These are phyloP conservation scores for Ictalurus furcatus DNA, from an alignment of 2,113 vertebrate genomes.

Conservation along the genomic window DNA sequence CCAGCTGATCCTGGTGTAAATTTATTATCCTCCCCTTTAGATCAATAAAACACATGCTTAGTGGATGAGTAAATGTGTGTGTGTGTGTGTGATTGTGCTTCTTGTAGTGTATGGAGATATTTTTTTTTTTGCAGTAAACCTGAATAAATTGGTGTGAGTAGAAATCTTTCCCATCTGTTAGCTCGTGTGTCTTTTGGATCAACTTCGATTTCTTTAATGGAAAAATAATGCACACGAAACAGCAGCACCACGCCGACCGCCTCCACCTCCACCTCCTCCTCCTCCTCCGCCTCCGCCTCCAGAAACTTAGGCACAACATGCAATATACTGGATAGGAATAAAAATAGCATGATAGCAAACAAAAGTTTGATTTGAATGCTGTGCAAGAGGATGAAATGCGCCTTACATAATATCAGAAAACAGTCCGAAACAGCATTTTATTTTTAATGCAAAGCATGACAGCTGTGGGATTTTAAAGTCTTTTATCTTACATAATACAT, in stretches of 20 bases:
- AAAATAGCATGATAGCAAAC: slow-evolving; percentile 19
- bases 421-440: slow-evolving; percentile 8
- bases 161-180: slow-evolving; percentile 3
- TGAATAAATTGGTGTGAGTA: slow-evolving; percentile 13
- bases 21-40: slow-evolving; percentile 23
- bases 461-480: slow-evolving; percentile 32
- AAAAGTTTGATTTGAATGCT: slow-evolving; percentile 22
- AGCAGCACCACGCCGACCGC: not conserved
- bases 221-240: slow-evolving; percentile 19
- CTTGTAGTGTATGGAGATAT: not conserved
- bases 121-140: slow-evolving; percentile 8
- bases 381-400: slow-evolving; percentile 8
- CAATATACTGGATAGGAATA: slow-evolving; percentile 21
- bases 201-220: slow-evolving; percentile 36
- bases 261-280: slow-evolving; percentile 3
- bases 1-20: slow-evolving; percentile 34
- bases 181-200: slow-evolving; percentile 8
- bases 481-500: slow-evolving; percentile 26
- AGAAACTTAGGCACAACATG: slow-evolving; percentile 25
- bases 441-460: slow-evolving; percentile 27
- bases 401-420: slow-evolving; percentile 19
- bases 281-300: not conserved
- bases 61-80: slow-evolving; percentile 17
- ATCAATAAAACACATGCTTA: slow-evolving; percentile 34
- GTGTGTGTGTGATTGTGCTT: slow-evolving; percentile 6